Conservation (phyloP, 2,888 invertebrate species). For the Tachina grossa region DNA sequence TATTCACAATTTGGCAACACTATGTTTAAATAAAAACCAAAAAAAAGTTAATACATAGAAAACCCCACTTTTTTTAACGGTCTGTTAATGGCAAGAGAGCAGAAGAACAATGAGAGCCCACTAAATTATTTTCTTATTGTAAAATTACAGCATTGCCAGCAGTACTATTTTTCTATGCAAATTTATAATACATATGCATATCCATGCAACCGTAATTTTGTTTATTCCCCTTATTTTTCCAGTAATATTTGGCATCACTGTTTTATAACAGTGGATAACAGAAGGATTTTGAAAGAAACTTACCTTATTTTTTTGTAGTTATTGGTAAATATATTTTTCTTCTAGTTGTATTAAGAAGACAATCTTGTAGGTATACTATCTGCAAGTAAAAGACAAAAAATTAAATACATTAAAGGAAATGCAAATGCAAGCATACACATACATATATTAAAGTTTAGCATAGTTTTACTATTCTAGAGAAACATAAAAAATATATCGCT, state of each 20-base stretch:
- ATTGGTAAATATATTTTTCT: constrained; percentile 10
- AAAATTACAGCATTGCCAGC: constrained; percentile 55
- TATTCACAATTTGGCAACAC: too few species aligned
- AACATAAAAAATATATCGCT: too few species aligned
- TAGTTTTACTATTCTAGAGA: too few species aligned
- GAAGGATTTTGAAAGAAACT: constrained; percentile 1
- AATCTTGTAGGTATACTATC: neutral
- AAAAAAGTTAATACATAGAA: constrained; percentile 22
- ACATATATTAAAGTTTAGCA: too few species aligned
- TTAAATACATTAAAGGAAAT: too few species aligned
- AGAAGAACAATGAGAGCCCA: constrained; percentile 3
- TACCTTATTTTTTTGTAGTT: constrained; percentile 33
- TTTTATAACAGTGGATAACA: constrained; percentile 6
- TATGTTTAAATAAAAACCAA: neutral
- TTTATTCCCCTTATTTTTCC: constrained; percentile 5
- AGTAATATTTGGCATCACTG: constrained; percentile 22
- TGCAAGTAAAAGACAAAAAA: constrained; percentile 21
- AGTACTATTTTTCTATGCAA: neutral
- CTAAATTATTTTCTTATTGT: neutral
- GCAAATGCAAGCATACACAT: too few species aligned
- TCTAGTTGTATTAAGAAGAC: neutral
- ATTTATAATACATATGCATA: constrained; percentile 33
- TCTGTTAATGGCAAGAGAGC: neutral
- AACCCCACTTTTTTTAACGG: constrained; percentile 9
- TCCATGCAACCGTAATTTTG: constrained; percentile 45